Base-by-base conservation (phyloP, 2,113 vertebrate species). In the Sminthopsis crassicaudata region DNA sequence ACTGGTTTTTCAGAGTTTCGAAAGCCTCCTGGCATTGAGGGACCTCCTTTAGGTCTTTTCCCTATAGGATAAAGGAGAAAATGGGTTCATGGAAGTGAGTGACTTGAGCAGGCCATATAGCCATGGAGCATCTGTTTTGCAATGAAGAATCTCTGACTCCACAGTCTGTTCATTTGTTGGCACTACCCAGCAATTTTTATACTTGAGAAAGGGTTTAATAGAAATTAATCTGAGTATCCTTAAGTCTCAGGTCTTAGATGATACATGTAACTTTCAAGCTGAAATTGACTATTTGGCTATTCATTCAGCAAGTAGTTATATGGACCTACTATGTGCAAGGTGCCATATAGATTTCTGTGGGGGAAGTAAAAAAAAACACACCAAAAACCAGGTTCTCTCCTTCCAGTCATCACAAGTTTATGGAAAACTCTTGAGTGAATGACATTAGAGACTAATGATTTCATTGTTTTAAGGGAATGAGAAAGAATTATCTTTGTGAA, bases 191-290 rank as follows among this genome's bases (percentile, higher is more conserved):
- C 36, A 76, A 12, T 76, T 76, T n/a, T 76, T 76, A 84, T 94
- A 91, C 51, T 67, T 30, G 57, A 60, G 10, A 60, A 46, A 90
- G 90, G 36, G 94, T 90, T 95, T 96, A 67, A 60, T 93, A 67
- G 67, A 52, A 67, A 84, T 36, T 94, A 67, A 52, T 96, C 36
- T 51, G 90, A 60, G 22, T 92, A 89, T 42, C 30, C 36, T 76
- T 36, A 67, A 67, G 36, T 76, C 67, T 42, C 14, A n/a, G n/a
- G 36, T 76, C 67, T 76, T 42, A 7, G 16, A 76, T 76, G 16
- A n/a, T 76, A 76, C 16, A 22, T n/a, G 5, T 7, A 76, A 19
- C 60, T 19, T 76, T 76, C 42, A 76, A 76, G 36, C 16, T 22
- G n/a, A 16, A 22, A 2, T 42, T 42, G 36, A 76, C n/a, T n/a